Conservation (phyloP, 2,113 vertebrate species). For the Silurus asotus region DNA sequence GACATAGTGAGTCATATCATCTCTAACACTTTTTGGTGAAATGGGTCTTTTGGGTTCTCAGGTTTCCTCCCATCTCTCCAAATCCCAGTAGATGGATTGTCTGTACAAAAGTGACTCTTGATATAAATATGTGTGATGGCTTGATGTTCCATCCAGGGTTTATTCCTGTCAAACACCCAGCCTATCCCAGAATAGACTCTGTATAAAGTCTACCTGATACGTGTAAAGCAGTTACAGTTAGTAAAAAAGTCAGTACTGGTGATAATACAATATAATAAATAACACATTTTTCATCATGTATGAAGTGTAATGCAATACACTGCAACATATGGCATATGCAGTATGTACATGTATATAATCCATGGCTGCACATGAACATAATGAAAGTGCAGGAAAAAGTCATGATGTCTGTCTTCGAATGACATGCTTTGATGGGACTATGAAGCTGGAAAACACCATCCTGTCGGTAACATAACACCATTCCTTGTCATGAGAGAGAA, state of each 20-base stretch:
- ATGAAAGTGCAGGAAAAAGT: background rate
- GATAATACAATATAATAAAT: background rate
- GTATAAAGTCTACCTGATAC: background rate
- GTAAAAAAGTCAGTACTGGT: background rate
- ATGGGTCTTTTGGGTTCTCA: background rate
- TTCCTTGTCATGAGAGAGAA: constrained; percentile 19
- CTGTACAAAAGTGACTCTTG: background rate
- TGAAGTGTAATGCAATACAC: background rate
- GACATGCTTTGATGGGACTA: background rate
- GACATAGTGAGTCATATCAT: background rate
- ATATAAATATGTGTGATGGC: background rate
- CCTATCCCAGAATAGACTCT: background rate
- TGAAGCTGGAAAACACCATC: constrained; percentile 12
- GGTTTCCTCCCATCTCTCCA: background rate
- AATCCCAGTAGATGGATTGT: background rate
- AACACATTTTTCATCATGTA: background rate
- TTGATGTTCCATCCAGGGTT: background rate
- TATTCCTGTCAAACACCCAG: background rate
- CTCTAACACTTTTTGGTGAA: background rate
- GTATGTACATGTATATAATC: background rate
- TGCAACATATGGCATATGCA: background rate
- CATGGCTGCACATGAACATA: background rate
- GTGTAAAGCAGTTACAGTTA: background rate
- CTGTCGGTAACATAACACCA: constrained; percentile 30
- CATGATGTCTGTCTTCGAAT: constrained; percentile 18